These are phyloP conservation scores for Ceyx erithaca DNA, from an alignment of 2,797 vertebrate genomes.

Conservation along the genomic window DNA sequence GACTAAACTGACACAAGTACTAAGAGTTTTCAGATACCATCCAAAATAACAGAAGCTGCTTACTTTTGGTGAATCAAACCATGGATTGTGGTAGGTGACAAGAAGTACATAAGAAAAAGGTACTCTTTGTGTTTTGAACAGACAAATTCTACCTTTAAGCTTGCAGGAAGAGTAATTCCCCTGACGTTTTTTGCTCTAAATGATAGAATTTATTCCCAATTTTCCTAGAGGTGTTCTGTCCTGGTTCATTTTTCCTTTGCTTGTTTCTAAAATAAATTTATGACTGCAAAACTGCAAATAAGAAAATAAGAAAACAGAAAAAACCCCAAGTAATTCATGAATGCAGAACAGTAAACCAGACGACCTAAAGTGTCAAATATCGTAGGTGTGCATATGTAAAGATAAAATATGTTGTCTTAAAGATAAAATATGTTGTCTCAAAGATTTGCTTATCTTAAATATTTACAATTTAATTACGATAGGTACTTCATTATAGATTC, in stretches of 20 bases:
- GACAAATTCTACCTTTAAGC: background rate
- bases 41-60: background rate
- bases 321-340: accelerated
- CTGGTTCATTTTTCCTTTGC: background rate
- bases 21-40: background rate
- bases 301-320: background rate
- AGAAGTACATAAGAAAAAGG: background rate
- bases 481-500: conserved; percentile 8
- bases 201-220: background rate
- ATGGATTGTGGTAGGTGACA: background rate
- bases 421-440: background rate
- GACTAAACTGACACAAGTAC: background rate
- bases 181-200: background rate
- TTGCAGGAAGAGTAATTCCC: background rate
- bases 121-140: background rate
- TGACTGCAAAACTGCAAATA: background rate
- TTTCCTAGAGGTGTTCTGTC: background rate
- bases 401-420: background rate
- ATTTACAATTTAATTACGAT: background rate
- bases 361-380: background rate
- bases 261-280: background rate
- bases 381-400: background rate
- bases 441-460: background rate
- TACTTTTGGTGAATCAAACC: background rate
- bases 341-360: background rate